Percentiles rank a stretch among this genome's conserved stretches.
phyloP scores from a whole-genome alignment of 2,113 vertebrate genomes.

The Morone chrysops region DNA sequence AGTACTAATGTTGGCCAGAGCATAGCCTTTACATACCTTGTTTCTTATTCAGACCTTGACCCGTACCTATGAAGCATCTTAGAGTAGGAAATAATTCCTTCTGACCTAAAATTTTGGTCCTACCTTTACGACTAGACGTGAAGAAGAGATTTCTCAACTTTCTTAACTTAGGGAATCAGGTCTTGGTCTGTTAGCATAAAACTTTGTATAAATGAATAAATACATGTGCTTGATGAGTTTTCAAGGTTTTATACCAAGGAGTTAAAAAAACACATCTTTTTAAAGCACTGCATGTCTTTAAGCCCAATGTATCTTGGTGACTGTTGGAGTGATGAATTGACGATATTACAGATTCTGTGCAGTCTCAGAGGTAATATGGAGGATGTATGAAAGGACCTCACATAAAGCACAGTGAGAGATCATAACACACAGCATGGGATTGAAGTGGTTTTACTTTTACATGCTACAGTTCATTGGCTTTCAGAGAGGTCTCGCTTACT shows the following conservation, averaged over 20 bases:
- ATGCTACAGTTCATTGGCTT: slow-evolving; percentile 27
- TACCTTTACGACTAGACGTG: not conserved
- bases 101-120: not conserved
- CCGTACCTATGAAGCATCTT: not conserved
- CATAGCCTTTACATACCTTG: not conserved
- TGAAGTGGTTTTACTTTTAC: slow-evolving; percentile 45
- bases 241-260: not conserved
- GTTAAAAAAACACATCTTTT: not conserved
- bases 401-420: slow-evolving; percentile 30
- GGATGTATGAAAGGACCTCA: slow-evolving; percentile 39
- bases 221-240: too few species aligned
- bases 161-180: not conserved
- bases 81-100: not conserved
- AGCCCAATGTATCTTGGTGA: not conserved
- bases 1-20: not conserved
- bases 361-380: slow-evolving; percentile 1
- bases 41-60: not conserved
- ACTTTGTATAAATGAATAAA: too few species aligned
- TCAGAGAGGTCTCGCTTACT: slow-evolving; percentile 15
- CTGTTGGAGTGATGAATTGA: slow-evolving; percentile 16
- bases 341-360: slow-evolving; percentile 6
- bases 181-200: too few species aligned
- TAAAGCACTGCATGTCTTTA: not conserved
- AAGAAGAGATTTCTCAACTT: not conserved
- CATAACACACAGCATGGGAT: slow-evolving; percentile 46